These are phyloP conservation scores for Pavo muticus DNA, from an alignment of 2,113 vertebrate genomes.

Conservation along the genomic window DNA sequence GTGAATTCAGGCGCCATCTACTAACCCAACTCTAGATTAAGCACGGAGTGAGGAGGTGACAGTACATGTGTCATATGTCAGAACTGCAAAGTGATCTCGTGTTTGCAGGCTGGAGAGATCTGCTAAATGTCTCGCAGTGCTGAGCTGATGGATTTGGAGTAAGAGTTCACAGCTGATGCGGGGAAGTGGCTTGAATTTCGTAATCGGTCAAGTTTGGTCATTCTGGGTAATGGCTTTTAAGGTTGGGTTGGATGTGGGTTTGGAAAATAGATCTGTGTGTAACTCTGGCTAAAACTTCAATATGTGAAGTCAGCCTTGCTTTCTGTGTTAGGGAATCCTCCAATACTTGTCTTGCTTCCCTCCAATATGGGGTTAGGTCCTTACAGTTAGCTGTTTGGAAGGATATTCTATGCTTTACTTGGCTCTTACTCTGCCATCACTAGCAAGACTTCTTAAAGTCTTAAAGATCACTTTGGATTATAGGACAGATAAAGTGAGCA, in stretches of 20 bases:
- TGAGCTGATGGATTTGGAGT: not conserved
- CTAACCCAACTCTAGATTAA: not conserved
- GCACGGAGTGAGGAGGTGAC: accelerated
- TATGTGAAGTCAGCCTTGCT: not conserved
- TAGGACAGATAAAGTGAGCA: not conserved
- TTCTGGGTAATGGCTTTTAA: not conserved
- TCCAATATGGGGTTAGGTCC: not conserved
- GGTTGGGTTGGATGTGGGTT: not conserved
- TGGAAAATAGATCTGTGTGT: not conserved
- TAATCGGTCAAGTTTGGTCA: not conserved
- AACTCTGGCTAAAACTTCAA: not conserved
- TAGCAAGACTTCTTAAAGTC: not conserved
- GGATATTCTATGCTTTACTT: not conserved
- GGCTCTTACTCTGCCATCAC: not conserved
- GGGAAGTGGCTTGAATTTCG: not conserved
- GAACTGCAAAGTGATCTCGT: not conserved
- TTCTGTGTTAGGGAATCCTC: not conserved
- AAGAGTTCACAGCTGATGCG: not conserved
- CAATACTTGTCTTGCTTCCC: not conserved
- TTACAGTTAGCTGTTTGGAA: not conserved
- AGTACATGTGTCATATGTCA: accelerated
- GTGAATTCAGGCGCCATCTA: not conserved
- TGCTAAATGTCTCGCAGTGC: not conserved
- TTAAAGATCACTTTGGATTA: not conserved
- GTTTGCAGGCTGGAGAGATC: not conserved